phyloP scores from a whole-genome alignment of 2,888 invertebrate species.

The Athetis lepigone region DNA sequence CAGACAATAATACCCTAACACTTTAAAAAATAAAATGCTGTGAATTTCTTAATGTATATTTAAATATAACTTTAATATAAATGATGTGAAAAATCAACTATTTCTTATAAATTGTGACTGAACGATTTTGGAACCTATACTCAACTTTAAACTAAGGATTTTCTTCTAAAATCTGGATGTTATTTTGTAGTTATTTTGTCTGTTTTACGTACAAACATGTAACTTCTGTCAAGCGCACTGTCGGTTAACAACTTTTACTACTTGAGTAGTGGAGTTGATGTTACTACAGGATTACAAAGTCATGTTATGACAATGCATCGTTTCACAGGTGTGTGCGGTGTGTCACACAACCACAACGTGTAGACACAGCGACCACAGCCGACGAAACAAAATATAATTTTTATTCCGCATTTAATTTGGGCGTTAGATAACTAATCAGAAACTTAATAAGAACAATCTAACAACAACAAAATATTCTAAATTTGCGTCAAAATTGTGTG shows the following conservation, averaged over 20 bases:
- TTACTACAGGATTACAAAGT: slow-evolving; percentile 1
- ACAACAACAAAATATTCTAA: slow-evolving; percentile 3
- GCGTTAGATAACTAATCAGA: slow-evolving; percentile 18
- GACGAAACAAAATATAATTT: slow-evolving; percentile 31
- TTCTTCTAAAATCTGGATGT: slow-evolving; percentile 80
- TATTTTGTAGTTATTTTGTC: slow-evolving; percentile 83
- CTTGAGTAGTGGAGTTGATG: not conserved
- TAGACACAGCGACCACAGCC: not conserved
- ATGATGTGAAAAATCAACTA: slow-evolving; percentile 73
- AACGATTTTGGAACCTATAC: slow-evolving; percentile 86
- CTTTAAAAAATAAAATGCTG: slow-evolving; percentile 68
- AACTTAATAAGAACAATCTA: slow-evolving; percentile 2
- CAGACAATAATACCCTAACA: slow-evolving; percentile 73
- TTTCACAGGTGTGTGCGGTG: not conserved
- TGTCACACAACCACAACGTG: slow-evolving; percentile 1
- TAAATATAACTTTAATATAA: slow-evolving; percentile 64
- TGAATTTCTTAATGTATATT: slow-evolving; percentile 74
- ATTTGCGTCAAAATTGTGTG: not conserved
- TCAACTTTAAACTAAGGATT: slow-evolving; percentile 78
- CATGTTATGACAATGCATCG: slow-evolving; percentile 12
- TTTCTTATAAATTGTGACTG: slow-evolving; percentile 87
- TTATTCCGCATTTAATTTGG: slow-evolving; percentile 12
- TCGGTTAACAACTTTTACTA: slow-evolving; percentile 28
- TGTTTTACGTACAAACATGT: slow-evolving; percentile 38
- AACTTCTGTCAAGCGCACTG: slow-evolving; percentile 68